A percentile compares a stretch with the other conserved stretches of the same genome.
Evolutionary conservation across 2,888 invertebrate genomes (phyloP).

Genomic region (Alloplasta piceator): DNA sequence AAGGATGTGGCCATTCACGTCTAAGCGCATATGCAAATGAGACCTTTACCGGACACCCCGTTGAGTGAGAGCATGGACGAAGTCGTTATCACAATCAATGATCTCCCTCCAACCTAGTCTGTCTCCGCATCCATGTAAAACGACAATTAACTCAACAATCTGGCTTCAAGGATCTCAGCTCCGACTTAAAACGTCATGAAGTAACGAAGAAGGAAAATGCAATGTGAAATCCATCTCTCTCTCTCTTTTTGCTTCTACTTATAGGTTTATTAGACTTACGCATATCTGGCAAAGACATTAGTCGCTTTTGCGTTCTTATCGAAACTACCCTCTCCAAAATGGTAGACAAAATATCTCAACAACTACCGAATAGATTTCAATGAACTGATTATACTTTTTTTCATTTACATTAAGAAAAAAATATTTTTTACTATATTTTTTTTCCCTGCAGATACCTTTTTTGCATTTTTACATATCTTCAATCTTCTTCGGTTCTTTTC

Average conservation of each 20-base stretch:
- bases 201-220: constrained; percentile 16
- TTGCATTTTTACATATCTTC: too few species aligned
- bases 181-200: constrained; percentile 12
- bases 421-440: too few species aligned
- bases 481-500: too few species aligned
- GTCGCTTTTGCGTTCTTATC: too few species aligned
- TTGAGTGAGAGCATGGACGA: background rate
- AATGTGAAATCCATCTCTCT: constrained; percentile 13
- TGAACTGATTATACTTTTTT: too few species aligned
- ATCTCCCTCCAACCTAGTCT: constrained; percentile 13
- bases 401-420: too few species aligned
- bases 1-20: constrained; percentile 17
- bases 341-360: too few species aligned
- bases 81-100: constrained; percentile 26
- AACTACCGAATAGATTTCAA: too few species aligned
- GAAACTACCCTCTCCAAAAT: too few species aligned
- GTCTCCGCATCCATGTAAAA: constrained; percentile 37
- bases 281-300: constrained; percentile 38
- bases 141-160: constrained; percentile 56
- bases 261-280: constrained; percentile 32
- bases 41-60: constrained; percentile 41
- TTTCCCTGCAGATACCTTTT: too few species aligned
- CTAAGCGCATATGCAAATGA: constrained; percentile 33
- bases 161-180: constrained; percentile 33
- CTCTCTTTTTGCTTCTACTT: constrained; percentile 46